Evolutionary conservation across 2,888 invertebrate species (phyloP).

Genomic region (Omphaloscelis lunosa): DNA sequence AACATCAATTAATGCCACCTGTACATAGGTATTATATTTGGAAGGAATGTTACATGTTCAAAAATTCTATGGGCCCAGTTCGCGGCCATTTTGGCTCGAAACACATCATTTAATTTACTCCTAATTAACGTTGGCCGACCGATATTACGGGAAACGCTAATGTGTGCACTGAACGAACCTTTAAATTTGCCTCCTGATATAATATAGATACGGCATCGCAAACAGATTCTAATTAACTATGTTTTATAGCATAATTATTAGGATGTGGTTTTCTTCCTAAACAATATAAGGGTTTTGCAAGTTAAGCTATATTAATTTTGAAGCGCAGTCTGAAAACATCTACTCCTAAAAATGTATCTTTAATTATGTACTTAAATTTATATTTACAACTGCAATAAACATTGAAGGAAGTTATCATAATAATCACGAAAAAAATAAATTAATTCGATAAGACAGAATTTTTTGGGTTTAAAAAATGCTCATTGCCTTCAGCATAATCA

Average conservation of each 20-base stretch:
- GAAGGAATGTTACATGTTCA: slow-evolving; percentile 3
- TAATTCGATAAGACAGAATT: background rate
- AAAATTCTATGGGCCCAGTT: slow-evolving; percentile 19
- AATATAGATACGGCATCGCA: slow-evolving; percentile 66
- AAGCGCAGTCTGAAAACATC: background rate
- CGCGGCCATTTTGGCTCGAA: slow-evolving; percentile 73
- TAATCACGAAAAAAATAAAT: background rate
- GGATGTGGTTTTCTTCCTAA: slow-evolving; percentile 25
- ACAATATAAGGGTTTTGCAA: background rate
- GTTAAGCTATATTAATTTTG: background rate
- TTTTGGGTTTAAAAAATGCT: background rate
- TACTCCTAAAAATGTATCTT: background rate
- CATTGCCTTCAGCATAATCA: too few relatives aligned
- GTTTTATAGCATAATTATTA: slow-evolving; percentile 42
- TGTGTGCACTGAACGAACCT: slow-evolving; percentile 57
- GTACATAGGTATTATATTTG: slow-evolving; percentile 5
- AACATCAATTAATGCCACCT: background rate
- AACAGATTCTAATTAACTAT: slow-evolving; percentile 37
- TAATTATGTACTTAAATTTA: background rate
- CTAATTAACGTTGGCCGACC: slow-evolving; percentile 80
- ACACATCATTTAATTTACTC: slow-evolving; percentile 84
- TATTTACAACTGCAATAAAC: background rate
- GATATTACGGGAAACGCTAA: slow-evolving; percentile 71
- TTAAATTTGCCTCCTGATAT: slow-evolving; percentile 42
- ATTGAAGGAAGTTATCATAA: background rate